Conservation (phyloP, 2,113 vertebrate species). For the Peromyscus californicus region DNA sequence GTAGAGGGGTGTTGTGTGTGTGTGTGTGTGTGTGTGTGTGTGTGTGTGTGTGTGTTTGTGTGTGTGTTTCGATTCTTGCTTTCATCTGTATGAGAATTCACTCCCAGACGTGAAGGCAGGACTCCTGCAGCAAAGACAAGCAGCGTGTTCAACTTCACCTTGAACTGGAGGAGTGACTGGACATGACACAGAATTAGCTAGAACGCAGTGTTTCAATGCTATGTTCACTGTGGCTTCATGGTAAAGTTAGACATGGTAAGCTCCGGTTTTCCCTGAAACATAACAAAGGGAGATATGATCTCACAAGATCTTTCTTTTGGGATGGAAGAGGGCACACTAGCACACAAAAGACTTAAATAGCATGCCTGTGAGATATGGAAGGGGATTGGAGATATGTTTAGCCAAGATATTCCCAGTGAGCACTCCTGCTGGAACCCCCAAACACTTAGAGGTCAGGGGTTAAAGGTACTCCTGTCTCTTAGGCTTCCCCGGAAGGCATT, state of each 20-base stretch:
- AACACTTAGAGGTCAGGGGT: neutral
- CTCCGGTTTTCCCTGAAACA: neutral
- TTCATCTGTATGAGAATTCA: neutral
- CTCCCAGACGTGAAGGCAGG: neutral
- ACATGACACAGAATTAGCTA: neutral
- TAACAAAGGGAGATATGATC: neutral
- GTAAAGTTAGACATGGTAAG: neutral
- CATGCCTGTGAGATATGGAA: no score
- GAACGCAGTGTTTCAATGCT: neutral
- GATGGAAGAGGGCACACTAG: neutral
- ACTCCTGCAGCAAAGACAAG: neutral
- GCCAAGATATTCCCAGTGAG: neutral
- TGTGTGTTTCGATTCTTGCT: neutral
- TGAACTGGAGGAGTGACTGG: neutral
- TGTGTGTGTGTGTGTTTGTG: neutral
- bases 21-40: no score
- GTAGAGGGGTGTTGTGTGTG: neutral
- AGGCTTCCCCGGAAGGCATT: neutral
- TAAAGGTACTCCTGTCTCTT: no score
- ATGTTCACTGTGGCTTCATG: neutral
- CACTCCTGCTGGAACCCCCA: neutral
- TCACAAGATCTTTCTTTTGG: neutral
- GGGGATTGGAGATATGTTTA: fast-evolving
- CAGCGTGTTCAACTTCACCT: neutral
- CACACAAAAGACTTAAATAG: neutral